A percentile compares a stretch with the other conserved stretches of the same genome.
These are phyloP conservation scores for Amphiura filiformis DNA, from an alignment of 35 echinoderm and acorn worm species.

Conservation along the genomic window DNA sequence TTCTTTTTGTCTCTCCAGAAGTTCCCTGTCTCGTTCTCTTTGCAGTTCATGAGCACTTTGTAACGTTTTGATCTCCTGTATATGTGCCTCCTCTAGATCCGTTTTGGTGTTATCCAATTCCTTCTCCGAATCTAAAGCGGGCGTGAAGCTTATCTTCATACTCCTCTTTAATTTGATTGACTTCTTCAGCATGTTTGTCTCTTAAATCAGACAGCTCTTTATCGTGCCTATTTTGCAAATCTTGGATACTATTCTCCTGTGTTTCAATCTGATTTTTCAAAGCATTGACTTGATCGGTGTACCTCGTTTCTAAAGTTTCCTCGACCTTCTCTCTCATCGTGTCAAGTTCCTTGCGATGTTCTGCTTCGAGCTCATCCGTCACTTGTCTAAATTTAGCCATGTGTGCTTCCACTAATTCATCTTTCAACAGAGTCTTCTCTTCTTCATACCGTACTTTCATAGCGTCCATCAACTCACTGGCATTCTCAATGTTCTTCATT, in stretches of 20 bases:
- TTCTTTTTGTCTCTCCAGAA: slow-evolving; percentile 27
- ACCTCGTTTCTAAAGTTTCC: slow-evolving; percentile 46
- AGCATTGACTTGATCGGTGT: not conserved
- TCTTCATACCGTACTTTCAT: slow-evolving; percentile 45
- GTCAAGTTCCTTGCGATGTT: slow-evolving; percentile 79
- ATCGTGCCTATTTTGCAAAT: slow-evolving; percentile 12
- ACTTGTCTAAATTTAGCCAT: slow-evolving; percentile 88
- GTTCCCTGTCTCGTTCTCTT: not conserved
- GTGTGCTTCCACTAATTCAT: slow-evolving; percentile 68
- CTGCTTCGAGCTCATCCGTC: slow-evolving; percentile 80
- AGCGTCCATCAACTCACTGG: slow-evolving; percentile 27
- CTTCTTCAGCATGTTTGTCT: slow-evolving; percentile 39
- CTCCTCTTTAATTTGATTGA: slow-evolving; percentile 19
- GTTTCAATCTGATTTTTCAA: slow-evolving; percentile 35
- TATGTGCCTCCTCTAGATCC: slow-evolving; percentile 63
- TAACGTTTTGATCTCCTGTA: slow-evolving; percentile 44
- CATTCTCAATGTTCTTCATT: slow-evolving; percentile 40
- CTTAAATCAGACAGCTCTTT: slow-evolving; percentile 35
- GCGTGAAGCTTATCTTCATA: slow-evolving; percentile 54
- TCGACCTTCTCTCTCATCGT: slow-evolving; percentile 32
- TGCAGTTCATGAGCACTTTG: slow-evolving; percentile 30
- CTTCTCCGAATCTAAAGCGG: slow-evolving; percentile 20
- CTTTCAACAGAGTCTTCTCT: slow-evolving; percentile 51
- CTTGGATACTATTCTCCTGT: not conserved
- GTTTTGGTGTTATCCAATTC: slow-evolving; percentile 52